Evolutionary conservation across 2,888 invertebrate species (phyloP), one percentile per base, ranked within the genome.

Genomic region (Caenorhabditis panamensis): DNA sequence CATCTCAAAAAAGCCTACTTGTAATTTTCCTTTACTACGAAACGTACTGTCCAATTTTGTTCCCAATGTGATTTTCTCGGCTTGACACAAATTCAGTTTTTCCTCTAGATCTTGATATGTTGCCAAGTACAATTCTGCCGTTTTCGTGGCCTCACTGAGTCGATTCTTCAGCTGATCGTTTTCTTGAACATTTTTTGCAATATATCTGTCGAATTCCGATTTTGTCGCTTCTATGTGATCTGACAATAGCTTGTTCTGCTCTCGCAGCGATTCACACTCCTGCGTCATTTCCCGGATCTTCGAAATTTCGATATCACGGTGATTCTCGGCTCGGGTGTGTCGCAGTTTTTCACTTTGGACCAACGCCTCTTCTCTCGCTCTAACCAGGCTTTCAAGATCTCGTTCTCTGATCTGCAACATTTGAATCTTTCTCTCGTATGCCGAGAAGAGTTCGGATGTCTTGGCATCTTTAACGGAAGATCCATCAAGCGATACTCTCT

Each of bases 321-420:
- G 47, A 47, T 44, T 56, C 0, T 59, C 67, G n/a, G 37, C 22
- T 16, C 16, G 54, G 18, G 8, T 44, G 22, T 28, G 28, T 41
- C 92, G 88, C 31, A 92, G 88, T 22, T 91, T 79, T 84, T 92
- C 92, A 36, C 91, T 91, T 82, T 92, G 92, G 0, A 87, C 84
- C 47, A 92, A 79, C 0, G 91, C 91, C 53, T 91, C 80, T 13
- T 91, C 88, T 84, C 92, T 92, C 26, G 91, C 90, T 44, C 91
- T 91, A 53, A 92, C 80, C 28, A 92, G 81, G 51, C 91, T 89
- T 75, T 92, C 91, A 18, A 92, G 85, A 63, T 92, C 91, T 49
- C 90, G 87, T 72, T 91, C 91, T 22, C 84, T 62, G 3, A 58
- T 61, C 82, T 88, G 64, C 20, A 85, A 41, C 58, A 85, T 62